A percentile compares a stretch with the other conserved stretches of the same genome.
These are phyloP conservation scores for Flexamia atlantica DNA, from an alignment of 2,888 invertebrate species.

Conservation along the genomic window DNA sequence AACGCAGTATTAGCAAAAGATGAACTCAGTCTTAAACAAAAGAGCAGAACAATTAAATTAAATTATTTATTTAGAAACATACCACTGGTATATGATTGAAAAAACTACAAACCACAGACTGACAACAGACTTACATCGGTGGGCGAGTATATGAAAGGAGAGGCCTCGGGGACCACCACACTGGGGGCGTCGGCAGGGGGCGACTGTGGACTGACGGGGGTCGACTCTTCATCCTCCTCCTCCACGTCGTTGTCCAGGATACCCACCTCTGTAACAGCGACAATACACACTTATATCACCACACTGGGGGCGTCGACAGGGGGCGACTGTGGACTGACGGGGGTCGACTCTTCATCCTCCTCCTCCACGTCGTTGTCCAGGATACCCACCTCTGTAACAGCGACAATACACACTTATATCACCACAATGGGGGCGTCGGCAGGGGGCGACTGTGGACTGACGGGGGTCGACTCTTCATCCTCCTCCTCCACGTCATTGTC, in stretches of 20 bases:
- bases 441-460: constrained; percentile 74
- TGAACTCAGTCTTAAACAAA: no score
- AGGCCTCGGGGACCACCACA: constrained; percentile 67
- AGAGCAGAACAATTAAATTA: no score
- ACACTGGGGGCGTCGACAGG: constrained; percentile 69
- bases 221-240: constrained; percentile 79
- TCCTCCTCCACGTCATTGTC: constrained; percentile 68
- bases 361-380: constrained; percentile 67
- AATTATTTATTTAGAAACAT: no score
- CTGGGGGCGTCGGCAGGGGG: constrained; percentile 71
- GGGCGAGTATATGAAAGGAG: constrained; percentile 66
- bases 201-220: constrained; percentile 76
- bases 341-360: constrained; percentile 80
- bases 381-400: constrained; percentile 39
- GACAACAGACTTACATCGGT: constrained; percentile 63
- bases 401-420: constrained; percentile 13
- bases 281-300: constrained; percentile 58
- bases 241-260: constrained; percentile 66
- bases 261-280: constrained; percentile 19
- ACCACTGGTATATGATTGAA: no score
- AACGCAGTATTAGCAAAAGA: no score
- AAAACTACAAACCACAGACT: no score
- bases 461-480: constrained; percentile 81
- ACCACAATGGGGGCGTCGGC: constrained; percentile 66
- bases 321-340: constrained; percentile 75